Evolutionary conservation across 2,888 invertebrate genomes (phyloP).

Genomic region (Cheilosia impressa): DNA sequence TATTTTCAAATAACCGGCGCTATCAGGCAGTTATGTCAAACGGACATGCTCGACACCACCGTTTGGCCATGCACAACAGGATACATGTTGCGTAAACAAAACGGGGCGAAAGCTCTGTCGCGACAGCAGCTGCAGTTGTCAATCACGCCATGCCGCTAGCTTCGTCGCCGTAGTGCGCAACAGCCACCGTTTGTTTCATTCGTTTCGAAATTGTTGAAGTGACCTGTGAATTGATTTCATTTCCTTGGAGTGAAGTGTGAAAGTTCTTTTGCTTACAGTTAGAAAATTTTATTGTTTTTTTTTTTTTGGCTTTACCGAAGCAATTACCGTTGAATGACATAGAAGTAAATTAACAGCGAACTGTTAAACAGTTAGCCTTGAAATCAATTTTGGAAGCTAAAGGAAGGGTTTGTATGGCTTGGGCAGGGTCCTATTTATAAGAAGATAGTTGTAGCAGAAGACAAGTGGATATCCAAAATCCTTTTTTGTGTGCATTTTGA

Average conservation of each 20-base stretch:
- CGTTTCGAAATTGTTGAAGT: conserved; percentile 54
- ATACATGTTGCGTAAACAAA: conserved; percentile 74
- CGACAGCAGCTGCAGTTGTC: conserved; percentile 35
- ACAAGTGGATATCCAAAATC: too few species aligned
- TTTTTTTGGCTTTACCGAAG: neutral
- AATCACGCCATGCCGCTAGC: conserved; percentile 46
- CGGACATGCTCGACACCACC: conserved; percentile 69
- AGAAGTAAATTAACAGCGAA: neutral
- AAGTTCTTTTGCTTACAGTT: conserved; percentile 18
- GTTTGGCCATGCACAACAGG: conserved; percentile 34
- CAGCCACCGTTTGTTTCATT: conserved; percentile 60
- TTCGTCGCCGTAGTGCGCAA: conserved; percentile 32
- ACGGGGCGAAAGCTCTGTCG: conserved; percentile 58
- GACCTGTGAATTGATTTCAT: conserved; percentile 16
- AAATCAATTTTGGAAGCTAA: conserved; percentile 1
- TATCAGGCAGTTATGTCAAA: conserved; percentile 65
- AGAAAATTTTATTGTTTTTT: conserved; percentile 13
- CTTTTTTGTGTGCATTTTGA: too few species aligned
- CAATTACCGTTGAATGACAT: conserved; percentile 34
- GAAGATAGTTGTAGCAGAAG: too few species aligned
- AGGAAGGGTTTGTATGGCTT: conserved; percentile 58
- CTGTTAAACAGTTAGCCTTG: conserved; percentile 9
- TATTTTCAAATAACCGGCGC: conserved; percentile 40
- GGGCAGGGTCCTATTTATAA: neutral
- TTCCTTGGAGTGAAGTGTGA: conserved; percentile 8